Percentiles rank a stretch among this genome's conserved stretches.
These are phyloP conservation scores for Monomorium pharaonis DNA, from an alignment of 1,140 invertebrate species.

Conservation along the genomic window DNA sequence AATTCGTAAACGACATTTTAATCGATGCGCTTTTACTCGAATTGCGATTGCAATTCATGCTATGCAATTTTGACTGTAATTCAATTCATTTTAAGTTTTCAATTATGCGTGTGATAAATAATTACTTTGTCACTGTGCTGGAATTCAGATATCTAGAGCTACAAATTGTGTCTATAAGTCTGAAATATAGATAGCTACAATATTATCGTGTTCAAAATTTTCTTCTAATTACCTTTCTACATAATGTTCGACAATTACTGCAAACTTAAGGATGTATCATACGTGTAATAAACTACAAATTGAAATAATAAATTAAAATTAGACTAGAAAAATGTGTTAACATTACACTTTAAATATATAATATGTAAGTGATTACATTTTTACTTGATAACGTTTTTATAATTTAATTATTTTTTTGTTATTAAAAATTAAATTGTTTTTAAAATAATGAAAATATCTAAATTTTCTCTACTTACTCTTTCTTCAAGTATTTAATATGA, in stretches of 20 bases:
- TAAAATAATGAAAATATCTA: too few species aligned
- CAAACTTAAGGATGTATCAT: not conserved
- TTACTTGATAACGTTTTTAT: too few species aligned
- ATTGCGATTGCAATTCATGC: not conserved
- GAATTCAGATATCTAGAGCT: conserved; percentile 18
- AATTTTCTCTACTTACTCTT: too few species aligned
- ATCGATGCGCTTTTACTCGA: conserved; percentile 16
- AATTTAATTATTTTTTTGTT: too few species aligned
- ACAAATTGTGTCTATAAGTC: conserved; percentile 56
- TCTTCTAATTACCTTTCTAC: conserved; percentile 5
- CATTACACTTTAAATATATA: too few species aligned
- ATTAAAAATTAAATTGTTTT: too few species aligned
- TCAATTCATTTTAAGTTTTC: not conserved
- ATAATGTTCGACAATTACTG: not conserved
- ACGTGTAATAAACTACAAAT: too few species aligned
- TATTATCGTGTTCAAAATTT: not conserved
- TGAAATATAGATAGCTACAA: conserved; percentile 60
- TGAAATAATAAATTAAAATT: too few species aligned
- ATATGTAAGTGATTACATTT: too few species aligned
- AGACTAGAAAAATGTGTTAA: too few species aligned
- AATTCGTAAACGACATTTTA: conserved; percentile 25
- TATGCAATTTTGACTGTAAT: not conserved
- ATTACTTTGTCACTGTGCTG: conserved; percentile 35
- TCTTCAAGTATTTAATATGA: too few species aligned
- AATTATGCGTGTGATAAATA: conserved; percentile 22